Evolutionary conservation across 2,113 vertebrate species (phyloP).

Genomic region (Thalassarche chlororhynchos): DNA sequence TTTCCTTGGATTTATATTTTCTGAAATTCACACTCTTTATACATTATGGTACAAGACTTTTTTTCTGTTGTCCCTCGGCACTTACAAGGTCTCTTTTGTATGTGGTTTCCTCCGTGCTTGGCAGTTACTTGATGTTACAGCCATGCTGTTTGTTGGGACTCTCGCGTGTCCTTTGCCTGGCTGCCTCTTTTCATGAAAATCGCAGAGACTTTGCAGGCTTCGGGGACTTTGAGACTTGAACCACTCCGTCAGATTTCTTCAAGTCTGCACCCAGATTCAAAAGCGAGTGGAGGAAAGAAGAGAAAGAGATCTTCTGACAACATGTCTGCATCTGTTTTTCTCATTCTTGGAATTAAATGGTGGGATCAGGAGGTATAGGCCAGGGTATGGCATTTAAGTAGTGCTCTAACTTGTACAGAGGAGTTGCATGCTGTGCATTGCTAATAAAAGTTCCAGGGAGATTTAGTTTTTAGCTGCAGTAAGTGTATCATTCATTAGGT

Average conservation of each 20-base stretch:
- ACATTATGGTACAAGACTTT: fast-evolving
- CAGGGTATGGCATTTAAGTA: neutral
- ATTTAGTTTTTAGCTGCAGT: neutral
- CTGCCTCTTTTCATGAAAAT: neutral
- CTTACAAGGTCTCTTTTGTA: fast-evolving
- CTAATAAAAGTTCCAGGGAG: neutral
- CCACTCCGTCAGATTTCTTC: neutral
- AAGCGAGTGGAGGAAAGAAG: neutral
- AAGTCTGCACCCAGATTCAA: fast-evolving
- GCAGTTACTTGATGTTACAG: neutral
- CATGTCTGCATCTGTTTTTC: fast-evolving
- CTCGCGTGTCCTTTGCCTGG: neutral
- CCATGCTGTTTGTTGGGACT: neutral
- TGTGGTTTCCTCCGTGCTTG: fast-evolving
- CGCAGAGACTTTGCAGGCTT: neutral
- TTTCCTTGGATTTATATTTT: neutral
- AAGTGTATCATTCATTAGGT: neutral
- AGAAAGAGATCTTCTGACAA: neutral
- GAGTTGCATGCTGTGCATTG: fast-evolving
- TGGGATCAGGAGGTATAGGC: neutral
- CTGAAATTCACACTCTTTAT: neutral
- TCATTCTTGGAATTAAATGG: neutral
- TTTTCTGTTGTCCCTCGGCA: neutral
- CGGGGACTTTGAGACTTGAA: neutral
- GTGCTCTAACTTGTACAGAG: neutral